phyloP scores from a whole-genome alignment of 2,113 vertebrate species.

The Percina caprodes region DNA sequence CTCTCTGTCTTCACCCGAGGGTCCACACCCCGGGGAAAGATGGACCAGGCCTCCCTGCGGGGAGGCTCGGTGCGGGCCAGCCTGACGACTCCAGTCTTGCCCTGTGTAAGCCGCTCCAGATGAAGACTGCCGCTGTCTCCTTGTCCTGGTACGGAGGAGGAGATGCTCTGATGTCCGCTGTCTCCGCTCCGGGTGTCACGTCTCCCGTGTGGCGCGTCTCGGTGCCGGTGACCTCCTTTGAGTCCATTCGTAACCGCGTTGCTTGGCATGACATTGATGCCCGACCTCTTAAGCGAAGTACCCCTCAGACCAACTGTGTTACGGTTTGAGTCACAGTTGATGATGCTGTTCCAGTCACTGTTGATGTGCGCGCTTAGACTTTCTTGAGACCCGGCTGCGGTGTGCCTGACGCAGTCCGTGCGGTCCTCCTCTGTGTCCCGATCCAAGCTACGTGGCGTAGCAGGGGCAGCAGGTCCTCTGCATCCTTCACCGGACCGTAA shows the following conservation, averaged over 20 bases:
- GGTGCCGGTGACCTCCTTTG: constrained; percentile 36
- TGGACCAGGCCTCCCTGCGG: constrained; percentile 90
- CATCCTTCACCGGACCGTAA: constrained; percentile 50
- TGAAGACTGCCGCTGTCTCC: constrained; percentile 45
- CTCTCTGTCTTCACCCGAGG: constrained; percentile 82
- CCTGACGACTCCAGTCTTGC: constrained; percentile 81
- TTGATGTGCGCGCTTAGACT: constrained; percentile 11
- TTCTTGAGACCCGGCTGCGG: not conserved
- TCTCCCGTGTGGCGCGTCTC: constrained; percentile 26
- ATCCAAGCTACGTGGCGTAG: constrained; percentile 72
- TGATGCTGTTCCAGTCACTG: constrained; percentile 34
- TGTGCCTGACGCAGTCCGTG: constrained; percentile 17
- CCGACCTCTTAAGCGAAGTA: constrained; percentile 28
- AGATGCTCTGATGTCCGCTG: constrained; percentile 33
- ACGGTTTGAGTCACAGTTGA: constrained; percentile 34
- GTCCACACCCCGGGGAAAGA: constrained; percentile 84
- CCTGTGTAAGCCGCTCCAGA: constrained; percentile 79
- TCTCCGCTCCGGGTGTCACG: constrained; percentile 40
- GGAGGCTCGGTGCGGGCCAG: constrained; percentile 80
- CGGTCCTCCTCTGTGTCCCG: not conserved
- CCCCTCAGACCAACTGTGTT: constrained; percentile 41
- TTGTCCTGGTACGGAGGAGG: not conserved
- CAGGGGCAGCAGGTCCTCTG: constrained; percentile 37
- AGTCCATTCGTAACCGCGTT: constrained; percentile 19
- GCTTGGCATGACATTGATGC: constrained; percentile 31